Conservation (phyloP, 2,888 invertebrate species). For the Drosophila anceps region DNA sequence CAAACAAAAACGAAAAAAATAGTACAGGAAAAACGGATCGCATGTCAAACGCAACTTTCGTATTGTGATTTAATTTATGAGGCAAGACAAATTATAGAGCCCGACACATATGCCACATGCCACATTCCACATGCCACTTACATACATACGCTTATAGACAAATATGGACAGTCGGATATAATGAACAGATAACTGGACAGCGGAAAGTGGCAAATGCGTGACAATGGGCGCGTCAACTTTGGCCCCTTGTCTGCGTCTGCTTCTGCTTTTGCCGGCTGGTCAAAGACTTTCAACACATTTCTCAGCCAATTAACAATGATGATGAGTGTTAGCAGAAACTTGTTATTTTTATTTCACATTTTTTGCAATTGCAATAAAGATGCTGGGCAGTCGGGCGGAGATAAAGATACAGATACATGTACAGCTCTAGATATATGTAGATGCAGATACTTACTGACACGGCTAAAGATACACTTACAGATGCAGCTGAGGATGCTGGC, state of each 20-base stretch:
- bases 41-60: slow-evolving; percentile 78
- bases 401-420: slow-evolving; percentile 19
- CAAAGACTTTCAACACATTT: slow-evolving; percentile 51
- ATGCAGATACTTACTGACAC: no score
- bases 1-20: slow-evolving; percentile 11
- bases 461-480: no score
- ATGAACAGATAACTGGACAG: slow-evolving; percentile 23
- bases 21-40: slow-evolving; percentile 50
- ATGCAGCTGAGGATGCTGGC: no score
- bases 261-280: slow-evolving; percentile 16
- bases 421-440: not conserved
- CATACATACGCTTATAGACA: not conserved
- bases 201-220: slow-evolving; percentile 53
- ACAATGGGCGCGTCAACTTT: slow-evolving; percentile 55
- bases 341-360: not conserved
- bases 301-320: slow-evolving; percentile 69
- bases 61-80: slow-evolving; percentile 77
- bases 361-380: slow-evolving; percentile 47
- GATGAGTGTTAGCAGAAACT: slow-evolving; percentile 43
- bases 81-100: slow-evolving; percentile 67
- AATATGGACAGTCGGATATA: slow-evolving; percentile 13
- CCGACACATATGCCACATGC: slow-evolving; percentile 43
- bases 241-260: slow-evolving; percentile 27
- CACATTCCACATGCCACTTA: slow-evolving; percentile 5
- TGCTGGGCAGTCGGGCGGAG: slow-evolving; percentile 23